Conservation (phyloP, 2,113 vertebrate genomes). For the Mionectes macconnelli region DNA sequence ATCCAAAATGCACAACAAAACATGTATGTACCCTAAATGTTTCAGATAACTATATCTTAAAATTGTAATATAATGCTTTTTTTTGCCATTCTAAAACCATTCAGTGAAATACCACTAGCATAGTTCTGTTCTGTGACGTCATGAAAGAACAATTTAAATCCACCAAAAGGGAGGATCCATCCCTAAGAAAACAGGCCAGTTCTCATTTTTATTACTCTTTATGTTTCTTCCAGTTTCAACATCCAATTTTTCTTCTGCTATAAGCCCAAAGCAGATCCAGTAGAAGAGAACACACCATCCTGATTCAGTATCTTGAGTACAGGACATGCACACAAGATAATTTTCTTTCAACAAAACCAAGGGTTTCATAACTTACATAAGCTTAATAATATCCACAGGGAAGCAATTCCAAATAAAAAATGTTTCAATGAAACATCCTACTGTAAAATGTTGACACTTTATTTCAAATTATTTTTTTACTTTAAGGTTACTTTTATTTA, state of each 20-base stretch:
- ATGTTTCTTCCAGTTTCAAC: not conserved
- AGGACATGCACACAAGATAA: not conserved
- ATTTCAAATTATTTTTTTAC: not conserved
- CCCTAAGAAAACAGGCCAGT: not conserved
- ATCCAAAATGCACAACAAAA: not conserved
- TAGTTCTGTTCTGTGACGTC: not conserved
- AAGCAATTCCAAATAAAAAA: not conserved
- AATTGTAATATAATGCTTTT: not conserved
- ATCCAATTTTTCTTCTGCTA: not conserved
- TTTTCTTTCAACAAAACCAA: not conserved
- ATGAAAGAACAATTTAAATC: not conserved
- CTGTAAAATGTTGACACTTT: not conserved
- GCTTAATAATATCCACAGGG: not conserved
- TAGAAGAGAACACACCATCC: not conserved
- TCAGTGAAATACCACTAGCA: not conserved
- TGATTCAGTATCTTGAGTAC: not conserved
- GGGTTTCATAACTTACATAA: not conserved
- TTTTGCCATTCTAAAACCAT: not conserved
- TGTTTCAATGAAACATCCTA: not conserved
- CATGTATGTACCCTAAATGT: not conserved
- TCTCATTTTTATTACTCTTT: not conserved
- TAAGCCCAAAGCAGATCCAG: not conserved
- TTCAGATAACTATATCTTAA: not conserved
- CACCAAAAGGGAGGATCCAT: not conserved
- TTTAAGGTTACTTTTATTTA: not conserved